These are phyloP conservation scores for Alentia gelatinosa DNA, from an alignment of 2,888 invertebrate genomes.

Conservation along the genomic window DNA sequence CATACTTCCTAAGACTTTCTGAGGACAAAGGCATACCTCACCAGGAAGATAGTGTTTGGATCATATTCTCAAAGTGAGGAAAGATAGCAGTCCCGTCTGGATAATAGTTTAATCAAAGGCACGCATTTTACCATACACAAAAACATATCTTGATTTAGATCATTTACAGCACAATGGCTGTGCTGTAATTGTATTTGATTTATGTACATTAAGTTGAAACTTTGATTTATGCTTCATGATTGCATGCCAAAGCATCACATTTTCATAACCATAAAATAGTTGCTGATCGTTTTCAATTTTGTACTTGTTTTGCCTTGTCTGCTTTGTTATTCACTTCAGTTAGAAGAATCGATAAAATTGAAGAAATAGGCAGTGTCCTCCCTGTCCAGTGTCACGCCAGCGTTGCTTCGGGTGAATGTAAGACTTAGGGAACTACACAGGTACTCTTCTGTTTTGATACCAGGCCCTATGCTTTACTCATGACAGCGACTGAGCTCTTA, in stretches of 20 bases:
- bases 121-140: slow-evolving; percentile 21
- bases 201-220: not conserved
- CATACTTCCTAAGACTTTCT: not conserved
- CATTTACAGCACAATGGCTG: not conserved
- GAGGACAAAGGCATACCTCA: not conserved
- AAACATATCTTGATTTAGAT: not conserved
- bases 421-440: not conserved
- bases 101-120: not conserved
- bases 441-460: not conserved
- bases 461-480: too few relatives aligned
- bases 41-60: not conserved
- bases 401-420: slow-evolving; percentile 6
- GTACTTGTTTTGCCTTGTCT: not conserved
- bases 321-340: slow-evolving; percentile 34
- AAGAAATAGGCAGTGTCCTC: slow-evolving; percentile 34
- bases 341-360: not conserved
- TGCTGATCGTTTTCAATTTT: not conserved
- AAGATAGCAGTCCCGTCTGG: not conserved
- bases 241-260: not conserved
- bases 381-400: not conserved
- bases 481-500: not conserved
- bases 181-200: not conserved
- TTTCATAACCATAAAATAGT: not conserved
- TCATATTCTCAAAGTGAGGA: not conserved
- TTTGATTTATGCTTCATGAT: not conserved